Evolutionary conservation across 2,797 vertebrate genomes (phyloP).

Genomic region (Scarus forsteni): DNA sequence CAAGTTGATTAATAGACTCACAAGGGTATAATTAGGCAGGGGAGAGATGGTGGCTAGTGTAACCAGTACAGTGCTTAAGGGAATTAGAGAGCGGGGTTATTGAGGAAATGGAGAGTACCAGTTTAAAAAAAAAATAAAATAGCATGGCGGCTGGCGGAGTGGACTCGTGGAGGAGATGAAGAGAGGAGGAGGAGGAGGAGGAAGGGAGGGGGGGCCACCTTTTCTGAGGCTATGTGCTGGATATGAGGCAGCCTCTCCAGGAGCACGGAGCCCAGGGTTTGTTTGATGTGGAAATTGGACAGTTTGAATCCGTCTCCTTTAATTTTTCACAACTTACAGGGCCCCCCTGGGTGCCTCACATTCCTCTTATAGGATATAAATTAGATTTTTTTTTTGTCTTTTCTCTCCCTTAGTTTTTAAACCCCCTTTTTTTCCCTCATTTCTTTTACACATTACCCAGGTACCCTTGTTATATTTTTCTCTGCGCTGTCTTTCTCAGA

Average conservation of each 20-base stretch:
- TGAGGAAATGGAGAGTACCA: slow-evolving; percentile 90
- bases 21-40: slow-evolving; percentile 99
- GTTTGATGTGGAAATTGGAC: slow-evolving; percentile 99
- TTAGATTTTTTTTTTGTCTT: slow-evolving; percentile 80
- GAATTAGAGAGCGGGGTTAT: slow-evolving; percentile 93
- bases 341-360: slow-evolving; percentile 91
- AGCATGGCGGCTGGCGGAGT: slow-evolving; percentile 67
- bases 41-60: slow-evolving; percentile 95
- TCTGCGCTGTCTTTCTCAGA: slow-evolving; percentile 49
- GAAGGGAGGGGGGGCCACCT: slow-evolving; percentile 53
- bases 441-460: slow-evolving; percentile 65
- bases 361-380: slow-evolving; percentile 92
- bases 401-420: slow-evolving; percentile 60
- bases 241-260: slow-evolving; percentile 97
- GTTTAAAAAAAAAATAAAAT: slow-evolving; percentile 51
- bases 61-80: slow-evolving; percentile 98
- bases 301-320: slow-evolving; percentile 99
- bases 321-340: slow-evolving; percentile 99
- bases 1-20: slow-evolving; percentile 99
- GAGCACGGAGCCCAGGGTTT: slow-evolving; percentile 92
- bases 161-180: slow-evolving; percentile 71
- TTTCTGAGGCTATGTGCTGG: slow-evolving; percentile 90
- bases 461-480: slow-evolving; percentile 54
- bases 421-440: slow-evolving; percentile 33
- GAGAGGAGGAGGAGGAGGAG: slow-evolving; percentile 47